A percentile compares a stretch with the other conserved stretches of the same genome.
Evolutionary conservation across 2,888 invertebrate species (phyloP).

Genomic region (Philonicus albiceps): DNA sequence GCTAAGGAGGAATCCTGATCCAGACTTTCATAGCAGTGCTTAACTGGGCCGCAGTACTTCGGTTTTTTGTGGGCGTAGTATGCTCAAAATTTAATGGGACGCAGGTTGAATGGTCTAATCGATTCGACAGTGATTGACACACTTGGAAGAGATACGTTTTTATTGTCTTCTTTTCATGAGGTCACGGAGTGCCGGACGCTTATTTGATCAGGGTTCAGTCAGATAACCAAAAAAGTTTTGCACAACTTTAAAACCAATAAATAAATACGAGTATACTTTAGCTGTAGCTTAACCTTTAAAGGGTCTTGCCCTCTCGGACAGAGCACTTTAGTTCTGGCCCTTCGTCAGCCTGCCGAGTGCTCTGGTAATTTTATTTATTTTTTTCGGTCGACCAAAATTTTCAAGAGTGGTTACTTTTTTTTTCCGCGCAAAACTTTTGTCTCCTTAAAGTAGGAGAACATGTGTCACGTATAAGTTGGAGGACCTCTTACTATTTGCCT

Average conservation of each 20-base stretch:
- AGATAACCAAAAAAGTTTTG: neutral
- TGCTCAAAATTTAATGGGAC: neutral
- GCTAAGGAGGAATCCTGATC: neutral
- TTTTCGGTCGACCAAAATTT: neutral
- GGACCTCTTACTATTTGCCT: neutral
- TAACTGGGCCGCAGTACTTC: neutral
- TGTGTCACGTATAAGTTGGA: neutral
- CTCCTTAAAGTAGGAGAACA: neutral
- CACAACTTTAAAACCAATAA: neutral
- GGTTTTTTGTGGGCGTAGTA: neutral
- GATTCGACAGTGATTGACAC: neutral
- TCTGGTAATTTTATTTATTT: neutral
- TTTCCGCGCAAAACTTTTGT: neutral
- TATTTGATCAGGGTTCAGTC: neutral
- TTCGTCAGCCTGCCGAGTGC: neutral
- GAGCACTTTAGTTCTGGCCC: neutral
- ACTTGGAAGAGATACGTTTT: neutral
- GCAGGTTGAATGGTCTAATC: neutral
- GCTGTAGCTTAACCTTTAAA: neutral
- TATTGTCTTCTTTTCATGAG: neutral
- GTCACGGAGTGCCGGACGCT: neutral
- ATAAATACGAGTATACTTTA: neutral
- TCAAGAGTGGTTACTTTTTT: neutral
- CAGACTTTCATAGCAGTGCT: neutral
- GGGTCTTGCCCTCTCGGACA: neutral